Evolutionary conservation across 2,113 vertebrate genomes (phyloP), one percentile per base, ranked within the genome.

Genomic region (Rhea americana): DNA sequence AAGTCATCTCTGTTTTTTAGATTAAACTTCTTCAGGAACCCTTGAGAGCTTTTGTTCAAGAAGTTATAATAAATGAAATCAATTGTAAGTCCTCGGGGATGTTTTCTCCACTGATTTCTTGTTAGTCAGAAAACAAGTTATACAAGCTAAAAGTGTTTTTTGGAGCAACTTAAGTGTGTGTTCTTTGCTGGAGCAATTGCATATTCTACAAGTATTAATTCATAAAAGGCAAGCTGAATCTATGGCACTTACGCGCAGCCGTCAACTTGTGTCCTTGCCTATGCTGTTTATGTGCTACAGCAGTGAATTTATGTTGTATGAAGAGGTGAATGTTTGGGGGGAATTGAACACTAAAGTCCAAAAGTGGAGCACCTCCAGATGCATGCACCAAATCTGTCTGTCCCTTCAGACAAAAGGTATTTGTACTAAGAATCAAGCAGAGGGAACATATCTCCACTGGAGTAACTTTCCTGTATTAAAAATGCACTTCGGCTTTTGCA

Each of bases 381-480:
- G 87, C 8, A 13, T 7, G 39, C 50, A 24, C 75, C 90, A 45
- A 80, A 85, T 73, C 78, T 91, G 79, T 89, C 92, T 91, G 94
- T 67, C 90, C 75, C 45, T 61, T 51, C 7, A 8, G n/a, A 43
- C 26, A 66, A 30, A 39, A 73, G 50, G 10, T 58, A 15, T 79
- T 82, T 90, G 76, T 20, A 5, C 48, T 16, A 30, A 62, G 85
- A 89, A 41, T 13, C 41, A 73, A 73, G 78, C 56, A 26, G 45
- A 80, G 59, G 58, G 75, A 48, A n/a, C 30, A 1, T 14, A 21
- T 53, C 66, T 62, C 39, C 53, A 20, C 66, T 56, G 58, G 48
- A 30, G 66, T 28, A 22, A 37, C 9, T 11, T 25, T 72, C 48
- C 75, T 17, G 6, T 9, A 5, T 50, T 35, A 15, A 56, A 68